These are phyloP conservation scores for Rhagium mordax DNA, from an alignment of 2,888 invertebrate species.

Conservation along the genomic window DNA sequence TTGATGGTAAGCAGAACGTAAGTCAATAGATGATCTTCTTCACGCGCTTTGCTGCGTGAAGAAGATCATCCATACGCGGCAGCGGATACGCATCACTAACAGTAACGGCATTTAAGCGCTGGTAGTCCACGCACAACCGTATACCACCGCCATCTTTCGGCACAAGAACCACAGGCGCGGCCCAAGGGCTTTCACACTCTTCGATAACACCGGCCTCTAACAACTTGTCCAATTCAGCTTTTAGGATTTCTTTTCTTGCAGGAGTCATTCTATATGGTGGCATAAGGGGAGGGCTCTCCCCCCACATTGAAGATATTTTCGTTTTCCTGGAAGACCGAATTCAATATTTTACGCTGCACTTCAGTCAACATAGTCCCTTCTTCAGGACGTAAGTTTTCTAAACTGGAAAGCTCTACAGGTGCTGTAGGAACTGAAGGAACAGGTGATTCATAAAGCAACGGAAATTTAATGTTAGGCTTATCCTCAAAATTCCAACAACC, in stretches of 20 bases:
- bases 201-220: too few relatives aligned
- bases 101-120: conserved; percentile 43
- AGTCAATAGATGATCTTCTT: conserved; percentile 46
- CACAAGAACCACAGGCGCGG: too few relatives aligned
- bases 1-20: conserved; percentile 23
- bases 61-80: too few relatives aligned
- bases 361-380: conserved; percentile 24
- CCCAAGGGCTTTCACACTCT: too few relatives aligned
- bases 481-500: conserved; percentile 18
- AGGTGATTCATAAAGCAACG: not conserved
- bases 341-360: not conserved
- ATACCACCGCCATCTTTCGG: conserved; percentile 37
- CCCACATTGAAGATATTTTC: conserved; percentile 15
- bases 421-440: not conserved
- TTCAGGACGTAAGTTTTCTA: conserved; percentile 29
- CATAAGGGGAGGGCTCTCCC: conserved; percentile 22
- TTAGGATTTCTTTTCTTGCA: conserved; percentile 11
- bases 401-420: not conserved
- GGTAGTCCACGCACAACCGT: conserved; percentile 46
- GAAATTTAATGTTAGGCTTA: not conserved
- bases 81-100: conserved; percentile 42
- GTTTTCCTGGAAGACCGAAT: not conserved
- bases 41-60: conserved; percentile 42
- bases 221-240: conserved; percentile 22
- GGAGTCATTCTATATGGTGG: conserved; percentile 32